Evolutionary conservation across 1,140 invertebrate genomes (phyloP), one percentile per base, ranked within the genome.

Genomic region (Drosophila pseudoobscura): DNA sequence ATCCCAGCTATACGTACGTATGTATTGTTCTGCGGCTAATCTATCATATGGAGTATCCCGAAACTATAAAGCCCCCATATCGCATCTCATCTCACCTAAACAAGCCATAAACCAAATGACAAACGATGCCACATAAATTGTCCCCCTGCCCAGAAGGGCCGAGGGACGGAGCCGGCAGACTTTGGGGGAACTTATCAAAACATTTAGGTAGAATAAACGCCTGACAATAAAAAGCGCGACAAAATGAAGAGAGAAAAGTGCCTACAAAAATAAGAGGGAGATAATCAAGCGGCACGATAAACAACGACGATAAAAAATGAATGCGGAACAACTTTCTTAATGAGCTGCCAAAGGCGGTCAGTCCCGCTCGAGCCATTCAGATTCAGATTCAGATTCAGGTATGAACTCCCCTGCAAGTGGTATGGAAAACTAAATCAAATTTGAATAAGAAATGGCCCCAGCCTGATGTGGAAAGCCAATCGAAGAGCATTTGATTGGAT

Each of bases 241-340:
- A 62, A 84, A 71, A 68, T 50, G 80, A 70, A 50, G 66, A 69
- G 64, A 70, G 73, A 70, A 87, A 82, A 85, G 83, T 61, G 62
- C 47, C 59, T 9, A n/a, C 56, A 39, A 51, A 44, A 31, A 62
- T 46, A 17, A 39, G 51, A 50, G 50, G 17, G 59, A 75, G 74
- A 85, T 87, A 87, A 85, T 85, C 82, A 85, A 73, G 70, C 69
- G 57, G 75, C 78, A 68, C 78, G 69, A 72, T 76, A 80, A 76
- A 87, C 82, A 82, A 85, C 73, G 73, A 70, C 61, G 78, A 87
- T 88, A 87, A 88, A 87, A 87, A 87, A 88, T 87, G 70, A 88
- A 87, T 82, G 83, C 82, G 82, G 83, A 87, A 87, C 83, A 87
- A 88, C 83, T 88, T 87, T 88, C 83, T 83, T 87, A 87, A 87